Conservation (phyloP, 2,797 vertebrate species). For the Helostoma temminkii region DNA sequence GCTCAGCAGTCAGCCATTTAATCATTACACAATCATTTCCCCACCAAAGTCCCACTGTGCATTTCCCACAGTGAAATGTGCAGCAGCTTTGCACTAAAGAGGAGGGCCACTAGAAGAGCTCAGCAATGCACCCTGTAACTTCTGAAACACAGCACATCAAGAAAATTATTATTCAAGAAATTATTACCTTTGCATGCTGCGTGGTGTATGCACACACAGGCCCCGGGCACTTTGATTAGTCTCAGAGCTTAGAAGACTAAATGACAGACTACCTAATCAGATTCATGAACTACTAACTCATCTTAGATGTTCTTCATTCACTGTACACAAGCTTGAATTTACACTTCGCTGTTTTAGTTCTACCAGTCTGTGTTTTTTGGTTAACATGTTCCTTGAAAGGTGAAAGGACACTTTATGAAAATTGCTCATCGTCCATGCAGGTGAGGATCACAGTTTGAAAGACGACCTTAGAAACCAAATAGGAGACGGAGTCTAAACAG, state of each 20-base stretch:
- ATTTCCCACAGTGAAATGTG: constrained; percentile 21
- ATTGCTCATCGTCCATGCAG: no score
- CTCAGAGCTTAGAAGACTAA: constrained; percentile 12
- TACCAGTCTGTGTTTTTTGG: neutral
- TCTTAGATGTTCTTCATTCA: constrained; percentile 17
- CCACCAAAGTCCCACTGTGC: constrained; percentile 35
- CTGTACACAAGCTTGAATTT: neutral
- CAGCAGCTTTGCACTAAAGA: neutral
- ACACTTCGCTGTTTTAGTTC: neutral
- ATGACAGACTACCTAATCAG: constrained; percentile 20
- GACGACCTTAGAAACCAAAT: no score
- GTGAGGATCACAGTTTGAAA: neutral
- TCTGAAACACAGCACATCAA: constrained; percentile 2
- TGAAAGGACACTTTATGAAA: neutral
- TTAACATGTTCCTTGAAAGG: neutral
- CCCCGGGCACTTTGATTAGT: neutral
- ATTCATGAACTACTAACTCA: constrained; percentile 30
- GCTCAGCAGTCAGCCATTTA: constrained; percentile 36
- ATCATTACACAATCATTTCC: constrained; percentile 42
- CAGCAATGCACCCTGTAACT: neutral
- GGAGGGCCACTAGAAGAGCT: constrained; percentile 24
- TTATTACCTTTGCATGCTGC: neutral
- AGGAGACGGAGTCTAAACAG: neutral
- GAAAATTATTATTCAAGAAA: constrained; percentile 3
- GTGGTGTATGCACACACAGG: neutral